phyloP scores from a whole-genome alignment of 2,113 vertebrate genomes.

The rat (Rattus norvegicus) region GRCr8 NC_086021.1:114218501-114219000 shows the following conservation, averaged over 20 bases:
- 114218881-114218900: slow-evolving; percentile 24
- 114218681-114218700: background rate
- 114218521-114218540: slow-evolving; percentile 82
- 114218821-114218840: background rate
- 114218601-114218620: slow-evolving; percentile 39
- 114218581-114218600: background rate
- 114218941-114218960: background rate
- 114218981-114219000: background rate
- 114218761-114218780: slow-evolving; percentile 40
- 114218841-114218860: background rate
- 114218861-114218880: background rate
- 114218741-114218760: background rate
- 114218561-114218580: slow-evolving; percentile 61
- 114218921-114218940: background rate
- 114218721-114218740: background rate
- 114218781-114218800: background rate
- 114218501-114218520: slow-evolving; percentile 84
- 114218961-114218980: background rate
- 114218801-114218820: background rate
- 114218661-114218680: slow-evolving; percentile 44
- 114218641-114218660: background rate
- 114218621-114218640: slow-evolving; percentile 15
- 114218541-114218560: slow-evolving; percentile 76
- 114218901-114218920: background rate
- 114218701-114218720: background rate